Conservation (phyloP, 2,888 invertebrate species). For the Sepioteuthis lessoniana region DNA sequence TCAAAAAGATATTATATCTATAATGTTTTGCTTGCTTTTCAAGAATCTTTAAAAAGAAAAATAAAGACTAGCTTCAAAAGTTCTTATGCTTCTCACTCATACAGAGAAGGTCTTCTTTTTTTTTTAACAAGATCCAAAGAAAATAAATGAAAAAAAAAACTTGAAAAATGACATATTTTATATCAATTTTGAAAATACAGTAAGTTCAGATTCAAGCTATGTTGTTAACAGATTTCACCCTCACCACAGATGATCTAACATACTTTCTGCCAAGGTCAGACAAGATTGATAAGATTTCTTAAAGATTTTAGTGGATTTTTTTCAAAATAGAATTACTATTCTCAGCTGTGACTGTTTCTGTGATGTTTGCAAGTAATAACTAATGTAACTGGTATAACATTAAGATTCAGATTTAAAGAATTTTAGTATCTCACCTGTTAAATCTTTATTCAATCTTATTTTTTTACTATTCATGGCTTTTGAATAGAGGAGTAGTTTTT, state of each 20-base stretch:
- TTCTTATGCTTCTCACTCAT: not conserved
- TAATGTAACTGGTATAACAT: too few relatives aligned
- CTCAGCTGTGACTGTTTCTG: not conserved
- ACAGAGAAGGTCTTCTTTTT: not conserved
- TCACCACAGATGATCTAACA: not conserved
- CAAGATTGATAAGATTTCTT: not conserved
- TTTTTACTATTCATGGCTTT: too few relatives aligned
- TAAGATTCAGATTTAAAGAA: too few relatives aligned
- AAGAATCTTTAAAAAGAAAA: not conserved
- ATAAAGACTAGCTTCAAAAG: not conserved
- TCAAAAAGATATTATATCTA: not conserved
- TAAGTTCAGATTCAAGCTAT: not conserved
- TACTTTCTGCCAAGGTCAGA: not conserved
- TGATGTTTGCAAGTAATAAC: too few relatives aligned
- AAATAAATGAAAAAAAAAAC: not conserved
- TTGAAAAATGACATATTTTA: not conserved
- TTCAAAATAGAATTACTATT: not conserved
- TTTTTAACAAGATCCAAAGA: not conserved
- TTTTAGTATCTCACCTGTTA: too few relatives aligned
- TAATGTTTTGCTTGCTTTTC: not conserved
- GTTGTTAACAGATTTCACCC: not conserved
- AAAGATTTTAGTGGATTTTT: not conserved
- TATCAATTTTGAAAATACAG: not conserved
- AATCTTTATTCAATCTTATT: too few relatives aligned
- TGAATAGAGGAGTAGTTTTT: too few relatives aligned